Conservation (phyloP, 2,797 vertebrate species). For the Spinus pinus region DNA sequence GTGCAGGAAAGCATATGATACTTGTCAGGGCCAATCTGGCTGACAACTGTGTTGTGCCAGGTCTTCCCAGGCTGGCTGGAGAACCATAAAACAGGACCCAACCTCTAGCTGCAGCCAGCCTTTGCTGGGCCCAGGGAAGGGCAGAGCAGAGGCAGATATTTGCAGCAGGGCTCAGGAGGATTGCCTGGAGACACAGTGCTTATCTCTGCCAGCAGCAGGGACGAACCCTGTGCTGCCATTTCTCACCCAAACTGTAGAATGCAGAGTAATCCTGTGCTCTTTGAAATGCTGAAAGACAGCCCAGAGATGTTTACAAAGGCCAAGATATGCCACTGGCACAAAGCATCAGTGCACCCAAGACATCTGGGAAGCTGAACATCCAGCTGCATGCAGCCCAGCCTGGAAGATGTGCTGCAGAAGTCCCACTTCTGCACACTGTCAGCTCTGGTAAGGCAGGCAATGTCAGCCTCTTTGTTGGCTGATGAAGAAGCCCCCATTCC, state of each 20-base stretch:
- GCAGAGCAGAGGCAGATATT: neutral
- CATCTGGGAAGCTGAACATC: neutral
- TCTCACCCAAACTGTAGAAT: neutral
- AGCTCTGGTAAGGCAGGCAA: fast-evolving
- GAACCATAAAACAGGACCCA: neutral
- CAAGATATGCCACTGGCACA: neutral
- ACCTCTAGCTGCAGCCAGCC: neutral
- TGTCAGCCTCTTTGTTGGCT: neutral
- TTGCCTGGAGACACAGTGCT: fast-evolving
- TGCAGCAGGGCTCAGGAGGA: fast-evolving
- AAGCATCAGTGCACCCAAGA: neutral
- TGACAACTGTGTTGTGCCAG: neutral
- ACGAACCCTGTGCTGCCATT: fast-evolving
- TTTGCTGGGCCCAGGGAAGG: neutral
- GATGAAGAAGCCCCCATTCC: neutral
- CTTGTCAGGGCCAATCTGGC: constrained; percentile 38
- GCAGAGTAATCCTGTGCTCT: neutral
- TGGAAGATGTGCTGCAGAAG: neutral
- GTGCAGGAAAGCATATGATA: constrained; percentile 41
- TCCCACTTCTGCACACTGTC: neutral
- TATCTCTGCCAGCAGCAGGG: neutral
- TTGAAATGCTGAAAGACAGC: neutral
- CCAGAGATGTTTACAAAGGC: neutral
- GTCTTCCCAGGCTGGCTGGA: neutral
- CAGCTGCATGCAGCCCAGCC: neutral